Base-by-base conservation (phyloP, 2,797 vertebrate genomes). In the Falco columbarius region DNA sequence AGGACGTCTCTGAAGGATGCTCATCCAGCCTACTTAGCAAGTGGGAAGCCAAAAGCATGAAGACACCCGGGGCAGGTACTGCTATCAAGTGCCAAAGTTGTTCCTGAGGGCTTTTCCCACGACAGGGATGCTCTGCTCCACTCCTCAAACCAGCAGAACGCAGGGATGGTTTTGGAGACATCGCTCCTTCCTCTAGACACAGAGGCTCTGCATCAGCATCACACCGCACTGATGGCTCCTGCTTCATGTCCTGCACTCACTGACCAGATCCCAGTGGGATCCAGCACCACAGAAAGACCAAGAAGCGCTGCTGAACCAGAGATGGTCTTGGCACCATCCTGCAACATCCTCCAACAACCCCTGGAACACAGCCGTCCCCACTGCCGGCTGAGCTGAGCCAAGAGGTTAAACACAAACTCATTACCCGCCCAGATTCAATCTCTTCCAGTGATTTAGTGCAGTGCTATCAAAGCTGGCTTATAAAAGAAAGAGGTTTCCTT, bases 191-290 rank as follows among this genome's bases (percentile, higher is more conserved):
- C 54, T n/a, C 49, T 32, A 6, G 36, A 1, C 32, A 36, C 16
- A 16, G 49, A 1, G 6, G 34, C 21, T 6, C 19, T n/a, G 38
- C 70, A 6, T 12, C 38, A 38, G 47, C 27, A 3, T 5, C 20
- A 1, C 4, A 0, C 17, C 12, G 34, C 4, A 3, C 32, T 2
- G 20, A 4, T 0, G 30, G 27, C 6, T 75, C 71, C 71, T 34
- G 44, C 36, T 26, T 0, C 59, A 8, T 4, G 12, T 24, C 55
- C 36, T 11, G 29, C 44, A 4, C 13, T 15, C 67, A 0, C 1
- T 17, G n/a, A 18, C 10, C 21, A 10, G 20, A 70, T 32, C 49
- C 72, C 34, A 15, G 34, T 8, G 52, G 66, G 58, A 79, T 27
- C 55, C 51, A 24, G 46, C 70, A 3, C 24, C 7, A 0, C 19